These are phyloP conservation scores for Melipona bicolor DNA, from an alignment of 2,888 invertebrate species.

Conservation along the genomic window DNA sequence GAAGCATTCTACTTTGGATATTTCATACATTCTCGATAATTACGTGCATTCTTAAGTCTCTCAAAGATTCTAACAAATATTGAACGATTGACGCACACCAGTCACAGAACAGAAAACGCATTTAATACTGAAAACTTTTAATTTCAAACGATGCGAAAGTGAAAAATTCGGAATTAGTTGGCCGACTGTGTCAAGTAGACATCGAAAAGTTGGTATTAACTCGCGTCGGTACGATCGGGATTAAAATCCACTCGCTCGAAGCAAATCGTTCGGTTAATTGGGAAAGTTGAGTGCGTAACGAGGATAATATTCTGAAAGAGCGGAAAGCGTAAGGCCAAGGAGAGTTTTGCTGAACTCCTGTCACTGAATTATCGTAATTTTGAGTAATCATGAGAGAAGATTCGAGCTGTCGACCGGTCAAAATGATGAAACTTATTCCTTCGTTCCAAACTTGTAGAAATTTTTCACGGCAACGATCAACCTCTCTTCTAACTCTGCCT, in stretches of 20 bases:
- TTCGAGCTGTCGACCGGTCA: no score
- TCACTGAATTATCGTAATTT: not conserved
- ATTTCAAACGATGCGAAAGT: not conserved
- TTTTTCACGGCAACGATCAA: not conserved
- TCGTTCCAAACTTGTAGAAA: not conserved
- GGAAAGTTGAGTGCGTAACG: not conserved
- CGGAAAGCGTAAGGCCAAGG: not conserved
- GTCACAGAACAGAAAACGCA: not conserved
- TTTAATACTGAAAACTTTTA: not conserved
- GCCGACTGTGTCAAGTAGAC: not conserved
- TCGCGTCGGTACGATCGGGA: not conserved
- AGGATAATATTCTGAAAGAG: not conserved
- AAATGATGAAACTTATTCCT: not conserved
- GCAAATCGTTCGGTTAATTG: conserved; percentile 10
- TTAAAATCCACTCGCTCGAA: not conserved
- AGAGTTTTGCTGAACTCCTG: not conserved
- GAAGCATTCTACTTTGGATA: no score
- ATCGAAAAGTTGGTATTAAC: not conserved
- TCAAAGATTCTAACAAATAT: no score
- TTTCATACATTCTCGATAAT: no score
- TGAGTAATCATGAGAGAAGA: not conserved
- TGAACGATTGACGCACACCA: no score
- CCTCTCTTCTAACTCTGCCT: not conserved
- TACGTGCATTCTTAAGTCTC: no score
- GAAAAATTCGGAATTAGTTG: not conserved